Base-by-base conservation (phyloP, 2,113 vertebrate species). In the Oxygymnocypris stewartii region DNA sequence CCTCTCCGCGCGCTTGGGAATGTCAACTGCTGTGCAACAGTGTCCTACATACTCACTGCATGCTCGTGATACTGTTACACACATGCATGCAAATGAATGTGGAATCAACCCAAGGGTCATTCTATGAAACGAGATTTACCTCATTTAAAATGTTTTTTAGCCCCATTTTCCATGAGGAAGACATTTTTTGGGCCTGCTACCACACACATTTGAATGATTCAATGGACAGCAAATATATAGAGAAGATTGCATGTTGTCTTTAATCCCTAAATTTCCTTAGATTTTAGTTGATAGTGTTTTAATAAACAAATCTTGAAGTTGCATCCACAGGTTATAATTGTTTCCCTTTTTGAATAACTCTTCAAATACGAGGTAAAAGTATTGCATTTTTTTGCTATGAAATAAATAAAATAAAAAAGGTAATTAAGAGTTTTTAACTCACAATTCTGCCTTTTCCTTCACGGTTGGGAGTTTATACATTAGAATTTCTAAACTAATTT, bases 21-120 rank as follows among this genome's bases (percentile, higher is more conserved):
- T 82, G 85, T 82, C 71, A 82, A 51, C 78, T 82, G 65, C 28
- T 71, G 86, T 65, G 77, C 85, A 89, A 89, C 88, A 87, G 88
- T 82, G 85, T 85, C 80, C 80, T 77, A 83, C 87, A 49, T 78
- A 65, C 54, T 37, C 31, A 23, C 18, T 13, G 59, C 73, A 10
- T 20, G 54, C 69, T 63, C 31, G 47, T 23, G 28, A 49, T 23
- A 51, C 14, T 31, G 40, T 76, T 76, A 76, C 74, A 54, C 25
- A 54, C 76, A 28, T 76, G 74, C 74, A 14, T 76, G 74, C 74
- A 76, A 42, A 76, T 49, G 13, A 47, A 49, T 10, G 42, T 47
- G 18, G n/a, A 47, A 76, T 76, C 73, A 82, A 61, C 74, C 81
- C 67, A 76, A n/a, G 59, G 42, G 18, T 57, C 35, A 61, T 57